Evolutionary conservation across 23 tunicate species (phyloP).

Genomic region (Halocynthia roretzi): DNA sequence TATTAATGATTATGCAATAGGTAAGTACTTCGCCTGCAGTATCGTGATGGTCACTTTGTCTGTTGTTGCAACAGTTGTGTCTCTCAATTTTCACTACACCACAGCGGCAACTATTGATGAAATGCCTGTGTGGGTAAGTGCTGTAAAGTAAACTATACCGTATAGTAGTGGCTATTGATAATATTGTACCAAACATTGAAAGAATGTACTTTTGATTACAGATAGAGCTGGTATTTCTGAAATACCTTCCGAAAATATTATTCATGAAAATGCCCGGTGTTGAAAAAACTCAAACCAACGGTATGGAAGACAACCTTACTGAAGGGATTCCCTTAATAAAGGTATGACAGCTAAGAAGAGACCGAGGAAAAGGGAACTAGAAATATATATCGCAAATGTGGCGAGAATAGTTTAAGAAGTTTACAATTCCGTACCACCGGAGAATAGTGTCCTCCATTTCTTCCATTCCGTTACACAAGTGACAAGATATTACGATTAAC

Average conservation of each 20-base stretch:
- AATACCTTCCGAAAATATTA: slow-evolving; percentile 45
- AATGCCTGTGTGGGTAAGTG: slow-evolving; percentile 66
- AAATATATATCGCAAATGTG: not conserved
- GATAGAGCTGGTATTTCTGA: slow-evolving; percentile 67
- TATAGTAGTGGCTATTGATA: not conserved
- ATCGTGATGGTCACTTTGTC: slow-evolving; percentile 84
- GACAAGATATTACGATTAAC: too few species aligned
- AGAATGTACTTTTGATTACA: not conserved
- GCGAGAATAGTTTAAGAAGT: slow-evolving; percentile 32
- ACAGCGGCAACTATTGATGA: slow-evolving; percentile 44
- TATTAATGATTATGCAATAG: slow-evolving; percentile 6
- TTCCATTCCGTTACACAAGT: too few species aligned
- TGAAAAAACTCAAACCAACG: not conserved
- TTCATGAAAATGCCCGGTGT: slow-evolving; percentile 56
- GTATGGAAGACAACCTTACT: not conserved
- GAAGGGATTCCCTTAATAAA: slow-evolving; percentile 11
- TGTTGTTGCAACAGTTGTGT: slow-evolving; percentile 58
- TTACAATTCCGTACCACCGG: too few species aligned
- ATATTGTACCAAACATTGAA: not conserved
- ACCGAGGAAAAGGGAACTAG: too few species aligned
- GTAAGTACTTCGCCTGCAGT: slow-evolving; percentile 73
- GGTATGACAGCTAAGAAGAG: slow-evolving; percentile 5
- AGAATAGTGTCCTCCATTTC: too few species aligned
- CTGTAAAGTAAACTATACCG: not conserved
- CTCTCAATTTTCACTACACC: slow-evolving; percentile 79